A percentile compares a stretch with the other conserved stretches of the same genome.
These are phyloP conservation scores for Pseudochirops cupreus DNA, from an alignment of 2,797 vertebrate species.

Conservation along the genomic window DNA sequence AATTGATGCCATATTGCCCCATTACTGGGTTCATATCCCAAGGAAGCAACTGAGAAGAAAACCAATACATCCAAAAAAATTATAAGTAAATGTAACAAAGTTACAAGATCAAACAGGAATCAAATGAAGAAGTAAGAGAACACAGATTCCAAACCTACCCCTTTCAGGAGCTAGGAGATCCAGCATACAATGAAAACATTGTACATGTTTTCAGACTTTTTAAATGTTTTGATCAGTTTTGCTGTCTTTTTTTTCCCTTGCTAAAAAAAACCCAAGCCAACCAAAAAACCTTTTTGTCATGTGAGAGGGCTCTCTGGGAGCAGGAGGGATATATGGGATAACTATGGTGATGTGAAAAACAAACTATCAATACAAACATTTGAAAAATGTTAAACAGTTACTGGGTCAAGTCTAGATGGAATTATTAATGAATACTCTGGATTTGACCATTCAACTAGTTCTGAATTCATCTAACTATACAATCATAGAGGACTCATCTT, in stretches of 20 bases:
- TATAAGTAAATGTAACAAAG: not conserved
- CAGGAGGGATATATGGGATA: not conserved
- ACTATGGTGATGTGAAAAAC: not conserved
- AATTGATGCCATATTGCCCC: too few relatives aligned
- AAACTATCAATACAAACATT: not conserved
- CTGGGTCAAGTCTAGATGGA: not conserved
- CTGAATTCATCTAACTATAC: not conserved
- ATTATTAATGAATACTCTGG: not conserved
- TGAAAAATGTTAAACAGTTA: not conserved
- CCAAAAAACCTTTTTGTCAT: not conserved
- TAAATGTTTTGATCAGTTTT: not conserved
- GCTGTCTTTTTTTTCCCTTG: too few relatives aligned
- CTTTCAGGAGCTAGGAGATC: not conserved
- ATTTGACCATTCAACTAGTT: not conserved
- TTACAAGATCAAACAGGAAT: not conserved
- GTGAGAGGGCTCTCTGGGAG: not conserved
- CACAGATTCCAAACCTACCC: not conserved
- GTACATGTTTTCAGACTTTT: not conserved
- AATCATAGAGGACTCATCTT: not conserved
- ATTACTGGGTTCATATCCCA: not conserved
- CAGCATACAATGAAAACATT: not conserved
- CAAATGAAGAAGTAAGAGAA: not conserved
- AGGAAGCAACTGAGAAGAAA: not conserved
- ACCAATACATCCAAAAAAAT: not conserved
- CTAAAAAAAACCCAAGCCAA: too few relatives aligned